Evolutionary conservation across 2,113 vertebrate genomes (phyloP), one percentile per base, ranked within the genome.

Genomic region (Prolemur simus): DNA sequence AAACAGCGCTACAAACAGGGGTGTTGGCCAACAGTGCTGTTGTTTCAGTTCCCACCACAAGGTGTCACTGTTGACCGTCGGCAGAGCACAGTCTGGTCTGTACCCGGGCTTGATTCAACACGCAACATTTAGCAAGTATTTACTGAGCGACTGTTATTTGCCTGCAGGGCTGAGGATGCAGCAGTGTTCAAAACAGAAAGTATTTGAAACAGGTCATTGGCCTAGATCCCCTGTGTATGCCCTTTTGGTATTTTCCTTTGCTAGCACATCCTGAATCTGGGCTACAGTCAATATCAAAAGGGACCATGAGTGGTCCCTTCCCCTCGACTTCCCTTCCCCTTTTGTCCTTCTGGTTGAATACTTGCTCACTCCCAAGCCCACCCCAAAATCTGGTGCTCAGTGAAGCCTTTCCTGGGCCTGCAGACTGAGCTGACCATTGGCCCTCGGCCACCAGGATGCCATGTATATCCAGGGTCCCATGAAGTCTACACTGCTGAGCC

Each of bases 71-170:
- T 47, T n/a, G 85, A 47, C 8, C 63, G 18, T 0, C 21, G 23
- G 18, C 29, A 32, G 2, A 64, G 73, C 68, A 0, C 58, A 5
- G 34, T 18, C 23, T 0, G 18, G 32, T 0, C 0, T 20, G 6
- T 6, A 25, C 39, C 20, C 74, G 34, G 0, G 9, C 39, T 4
- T 37, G 56, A 8, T 47, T 45, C 47, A 47, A 8, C 47, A 4
- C 7, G 42, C 9, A n/a, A 14, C 49, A 9, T 5, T 39, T 23
- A 11, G 14, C 0, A 39, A 23, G 39, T 21, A 27, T 86, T 74
- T 29, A 15, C 74, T 17, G 81, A 49, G 47, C 64, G 64, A 23
- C 73, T 18, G 0, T 52, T n/a, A 13, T 23, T 52, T n/a, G 32
- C 12, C 34, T 39, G 68, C 23, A 14, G 66, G 29, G 34, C 4